Base-by-base conservation (phyloP, 2,888 invertebrate species). In the Holacanthella duospinosa region DNA sequence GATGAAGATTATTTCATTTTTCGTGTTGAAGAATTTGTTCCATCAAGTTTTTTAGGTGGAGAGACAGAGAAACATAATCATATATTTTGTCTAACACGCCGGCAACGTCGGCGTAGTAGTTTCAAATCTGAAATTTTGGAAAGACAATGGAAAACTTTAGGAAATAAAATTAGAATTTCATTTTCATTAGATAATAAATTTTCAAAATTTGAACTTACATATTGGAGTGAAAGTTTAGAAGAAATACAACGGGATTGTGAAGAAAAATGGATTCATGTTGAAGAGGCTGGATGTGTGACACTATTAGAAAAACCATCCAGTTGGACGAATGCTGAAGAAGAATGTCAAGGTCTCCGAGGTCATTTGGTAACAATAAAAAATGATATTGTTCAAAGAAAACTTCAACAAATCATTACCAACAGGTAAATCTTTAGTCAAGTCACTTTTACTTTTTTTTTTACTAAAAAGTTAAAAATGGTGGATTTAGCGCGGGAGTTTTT, bases 161-260 rank as follows among this genome's bases (percentile, higher is more conserved):
- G 71, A 59, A 72, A 72, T 63, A 59, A 64, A 25, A 67, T 72
- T 24, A 65, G 63, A 25, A 66, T 72, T 54, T 67, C 55, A 43
- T 71, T 72, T 55, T 48, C 66, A 36, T 62, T 72, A 29, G 61
- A 64, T 43, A 4, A 9, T 4, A 9, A 48, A n/a, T 48, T 48
- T 21, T 21, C 48, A 48, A 4, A 9, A 48, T 48, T 48, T 48
- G 48, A 48, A 21, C 48, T 48, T 9, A 4, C 4, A 21, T 48
- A 48, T 21, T 16, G 21, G 12, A 21, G 19, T n/a, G 48, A 48
- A 48, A 48, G 48, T 21, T n/a, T 48, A 4, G 4, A 4, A 4
- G 65, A 67, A 24, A 48, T 72, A 27, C 62, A 64, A 2, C 69
- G 70, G 27, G 67, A 69, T 56, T 72, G 72, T 69, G 72, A 71